Evolutionary conservation across 2,888 invertebrate genomes (phyloP), one percentile per base, ranked within the genome.

Genomic region (Drosophila mulleri): DNA sequence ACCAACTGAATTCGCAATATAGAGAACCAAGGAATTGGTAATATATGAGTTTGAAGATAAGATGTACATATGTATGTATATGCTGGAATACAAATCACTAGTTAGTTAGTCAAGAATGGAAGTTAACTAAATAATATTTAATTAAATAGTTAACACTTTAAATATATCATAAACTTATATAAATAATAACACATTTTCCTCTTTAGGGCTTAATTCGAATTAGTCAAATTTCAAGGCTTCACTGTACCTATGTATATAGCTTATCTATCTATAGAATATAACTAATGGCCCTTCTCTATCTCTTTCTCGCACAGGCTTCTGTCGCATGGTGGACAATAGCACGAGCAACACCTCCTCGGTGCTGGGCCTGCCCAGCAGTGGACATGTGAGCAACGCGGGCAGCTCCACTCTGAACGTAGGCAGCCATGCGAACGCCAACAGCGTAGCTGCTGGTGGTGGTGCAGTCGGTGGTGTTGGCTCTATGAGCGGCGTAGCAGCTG

Each of bases 281-380:
- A n/a, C 7, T 39, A 11, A 53, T 53, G 4, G 5, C 9, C 20
- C 0, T 6, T 9, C 14, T 9, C 1, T 29, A 18, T 3, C 2
- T 26, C 18, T 56, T 91, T 16, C 18, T 9, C 16, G 14, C 6
- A 2, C 93, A 97, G 97, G 96, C 80, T 97, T 97, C 96, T 97
- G 97, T 93, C 95, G 97, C 5, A 96, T 97, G 96, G 93, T 97
- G 93, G 97, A 97, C 75, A 93, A 93, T 64, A 92, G 91, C 80
- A 92, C 92, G 39, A 92, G 92, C 84, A 93, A 92, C 75, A 93
- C 93, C 78, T 92, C 93, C 2, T 92, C 93, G 3, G 91, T 92
- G 16, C 77, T 92, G 76, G 90, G 92, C 9, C 70, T 91, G 67
- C 76, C 88, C 45, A 81, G 85, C 64, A 81, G 83, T 56, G 90